Evolutionary conservation across 2,797 vertebrate genomes (phyloP).

Genomic region (Nothura maculosa): DNA sequence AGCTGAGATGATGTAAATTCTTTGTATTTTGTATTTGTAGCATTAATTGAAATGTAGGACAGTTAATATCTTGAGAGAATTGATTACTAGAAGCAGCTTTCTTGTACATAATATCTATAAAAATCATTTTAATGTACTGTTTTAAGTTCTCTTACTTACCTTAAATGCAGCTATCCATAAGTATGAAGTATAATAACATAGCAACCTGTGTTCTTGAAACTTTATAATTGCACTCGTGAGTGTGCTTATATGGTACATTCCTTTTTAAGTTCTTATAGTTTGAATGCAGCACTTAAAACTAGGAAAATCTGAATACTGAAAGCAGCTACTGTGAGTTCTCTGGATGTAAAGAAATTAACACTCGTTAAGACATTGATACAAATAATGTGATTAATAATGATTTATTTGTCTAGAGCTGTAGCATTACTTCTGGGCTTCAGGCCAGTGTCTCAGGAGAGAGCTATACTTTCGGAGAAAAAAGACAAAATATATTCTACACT

Average conservation of each 20-base stretch:
- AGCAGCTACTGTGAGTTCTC: neutral
- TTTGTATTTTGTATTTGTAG: neutral
- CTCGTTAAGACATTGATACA: neutral
- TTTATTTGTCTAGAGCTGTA: neutral
- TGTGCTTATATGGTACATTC: neutral
- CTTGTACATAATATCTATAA: neutral
- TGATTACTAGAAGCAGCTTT: neutral
- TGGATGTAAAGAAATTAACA: conserved; percentile 2
- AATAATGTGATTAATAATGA: neutral
- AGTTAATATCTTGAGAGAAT: neutral
- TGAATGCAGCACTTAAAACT: neutral
- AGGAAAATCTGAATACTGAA: neutral
- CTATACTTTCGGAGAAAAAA: neutral
- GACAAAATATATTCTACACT: neutral
- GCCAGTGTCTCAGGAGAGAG: neutral
- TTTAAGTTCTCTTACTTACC: neutral
- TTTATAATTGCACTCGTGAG: neutral
- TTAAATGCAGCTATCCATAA: neutral
- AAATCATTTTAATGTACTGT: accelerated
- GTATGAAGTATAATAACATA: neutral
- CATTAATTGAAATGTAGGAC: neutral
- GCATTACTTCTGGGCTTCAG: neutral
- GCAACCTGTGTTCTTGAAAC: neutral
- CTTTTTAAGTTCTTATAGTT: neutral
- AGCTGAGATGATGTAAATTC: neutral